Percentiles rank a stretch among this genome's conserved stretches.
Evolutionary conservation across 2,888 invertebrate genomes (phyloP).

Genomic region (Sericinus montela): DNA sequence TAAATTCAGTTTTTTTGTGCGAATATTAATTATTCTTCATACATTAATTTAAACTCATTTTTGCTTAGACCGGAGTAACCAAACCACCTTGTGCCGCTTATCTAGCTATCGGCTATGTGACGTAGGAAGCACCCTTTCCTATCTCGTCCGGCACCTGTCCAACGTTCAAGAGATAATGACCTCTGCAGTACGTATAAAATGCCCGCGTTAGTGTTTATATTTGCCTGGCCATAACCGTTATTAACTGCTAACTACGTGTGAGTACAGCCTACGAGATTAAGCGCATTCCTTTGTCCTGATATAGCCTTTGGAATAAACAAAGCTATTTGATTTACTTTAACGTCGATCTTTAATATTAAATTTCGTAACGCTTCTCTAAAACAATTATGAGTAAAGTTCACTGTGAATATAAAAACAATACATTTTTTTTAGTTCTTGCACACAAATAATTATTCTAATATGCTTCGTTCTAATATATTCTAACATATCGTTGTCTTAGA

Average conservation of each 20-base stretch:
- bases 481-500: too few relatives aligned
- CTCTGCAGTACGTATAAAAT: slow-evolving; percentile 10
- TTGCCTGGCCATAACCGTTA: slow-evolving; percentile 14
- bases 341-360: not conserved
- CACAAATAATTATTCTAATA: too few relatives aligned
- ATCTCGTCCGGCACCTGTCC: slow-evolving; percentile 24
- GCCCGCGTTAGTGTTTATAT: slow-evolving; percentile 8
- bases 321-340: slow-evolving; percentile 3
- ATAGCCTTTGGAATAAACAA: slow-evolving; percentile 4
- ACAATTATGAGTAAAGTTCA: too few relatives aligned
- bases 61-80: not conserved
- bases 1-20: too few relatives aligned
- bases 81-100: slow-evolving; percentile 23
- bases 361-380: too few relatives aligned
- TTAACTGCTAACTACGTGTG: slow-evolving; percentile 12
- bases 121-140: slow-evolving; percentile 22
- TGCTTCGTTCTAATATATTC: too few relatives aligned
- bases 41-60: not conserved
- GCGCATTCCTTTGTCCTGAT: slow-evolving; percentile 15
- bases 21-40: not conserved
- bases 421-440: too few relatives aligned
- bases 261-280: slow-evolving; percentile 15
- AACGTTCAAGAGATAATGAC: slow-evolving; percentile 14
- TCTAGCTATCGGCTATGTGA: slow-evolving; percentile 22
- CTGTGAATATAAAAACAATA: too few relatives aligned